Percentiles rank a stretch among this genome's conserved stretches.
Conservation (phyloP, 2,888 invertebrate species). For the Chymomyza caudatula region DNA sequence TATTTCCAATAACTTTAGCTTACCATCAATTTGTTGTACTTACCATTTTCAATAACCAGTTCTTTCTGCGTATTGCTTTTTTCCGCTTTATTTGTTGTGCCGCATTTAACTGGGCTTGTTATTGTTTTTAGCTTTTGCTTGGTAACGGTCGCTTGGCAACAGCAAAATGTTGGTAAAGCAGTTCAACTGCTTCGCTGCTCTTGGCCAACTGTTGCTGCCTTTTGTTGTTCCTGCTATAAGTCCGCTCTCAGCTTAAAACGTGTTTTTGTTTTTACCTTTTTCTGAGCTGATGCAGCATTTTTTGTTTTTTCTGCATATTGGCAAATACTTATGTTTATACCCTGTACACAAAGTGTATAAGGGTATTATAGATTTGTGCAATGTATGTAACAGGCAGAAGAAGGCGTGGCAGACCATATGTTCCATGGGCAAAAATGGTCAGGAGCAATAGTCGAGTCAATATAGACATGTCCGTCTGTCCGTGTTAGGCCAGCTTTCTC, state of each 20-base stretch:
- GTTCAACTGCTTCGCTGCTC: slow-evolving; percentile 43
- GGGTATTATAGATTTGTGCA: too few relatives aligned
- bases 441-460: too few relatives aligned
- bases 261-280: slow-evolving; percentile 9
- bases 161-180: slow-evolving; percentile 58
- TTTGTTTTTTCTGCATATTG: background rate
- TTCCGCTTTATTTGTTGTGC: slow-evolving; percentile 7
- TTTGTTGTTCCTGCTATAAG: background rate
- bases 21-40: slow-evolving; percentile 31
- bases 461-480: too few relatives aligned
- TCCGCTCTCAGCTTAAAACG: background rate
- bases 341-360: too few relatives aligned
- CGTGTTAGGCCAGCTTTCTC: too few relatives aligned
- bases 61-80: background rate
- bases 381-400: too few relatives aligned
- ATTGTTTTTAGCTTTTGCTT: slow-evolving; percentile 32
- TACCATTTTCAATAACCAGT: slow-evolving; percentile 46
- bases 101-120: slow-evolving; percentile 6
- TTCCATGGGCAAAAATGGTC: too few relatives aligned
- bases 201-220: slow-evolving; percentile 40
- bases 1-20: slow-evolving; percentile 22
- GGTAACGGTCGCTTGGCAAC: slow-evolving; percentile 70
- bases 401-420: too few relatives aligned
- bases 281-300: slow-evolving; percentile 31
- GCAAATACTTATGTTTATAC: too few relatives aligned